Conservation (phyloP, 2,888 invertebrate genomes). For the Cremastinae sp. region DNA sequence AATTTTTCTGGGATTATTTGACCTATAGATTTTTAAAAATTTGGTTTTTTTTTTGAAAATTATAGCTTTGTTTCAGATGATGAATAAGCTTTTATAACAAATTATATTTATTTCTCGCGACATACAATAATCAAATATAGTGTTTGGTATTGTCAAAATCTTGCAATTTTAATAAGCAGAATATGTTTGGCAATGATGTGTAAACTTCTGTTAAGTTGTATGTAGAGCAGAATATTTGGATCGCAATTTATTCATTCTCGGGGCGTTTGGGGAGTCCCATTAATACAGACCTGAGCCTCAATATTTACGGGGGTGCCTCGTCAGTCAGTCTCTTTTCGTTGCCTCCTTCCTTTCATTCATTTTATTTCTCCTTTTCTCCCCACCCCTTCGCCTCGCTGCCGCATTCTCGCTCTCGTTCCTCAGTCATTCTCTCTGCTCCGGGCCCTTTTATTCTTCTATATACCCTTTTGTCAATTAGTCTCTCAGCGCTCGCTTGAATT, state of each 20-base stretch:
- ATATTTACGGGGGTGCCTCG: conserved; percentile 68
- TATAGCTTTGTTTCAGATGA: too few relatives aligned
- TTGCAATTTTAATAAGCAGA: too few relatives aligned
- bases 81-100: too few relatives aligned
- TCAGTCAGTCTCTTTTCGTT: conserved; percentile 63
- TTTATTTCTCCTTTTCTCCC: conserved; percentile 59
- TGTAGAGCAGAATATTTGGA: conserved; percentile 52
- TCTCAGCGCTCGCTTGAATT: conserved; percentile 64
- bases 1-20: too few relatives aligned
- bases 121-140: too few relatives aligned
- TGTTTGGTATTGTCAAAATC: too few relatives aligned
- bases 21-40: too few relatives aligned
- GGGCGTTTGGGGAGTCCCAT: conserved; percentile 66
- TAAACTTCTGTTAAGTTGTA: conserved; percentile 32
- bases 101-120: too few relatives aligned
- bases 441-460: conserved; percentile 57
- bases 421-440: conserved; percentile 35
- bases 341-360: conserved; percentile 49
- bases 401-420: conserved; percentile 24
- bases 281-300: conserved; percentile 69
- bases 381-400: conserved; percentile 55
- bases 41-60: too few relatives aligned
- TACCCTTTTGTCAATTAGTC: conserved; percentile 74
- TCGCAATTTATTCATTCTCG: conserved; percentile 69
- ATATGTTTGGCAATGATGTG: conserved; percentile 14